phyloP scores from a whole-genome alignment of 2,888 invertebrate species.

The Plusia festucae region DNA sequence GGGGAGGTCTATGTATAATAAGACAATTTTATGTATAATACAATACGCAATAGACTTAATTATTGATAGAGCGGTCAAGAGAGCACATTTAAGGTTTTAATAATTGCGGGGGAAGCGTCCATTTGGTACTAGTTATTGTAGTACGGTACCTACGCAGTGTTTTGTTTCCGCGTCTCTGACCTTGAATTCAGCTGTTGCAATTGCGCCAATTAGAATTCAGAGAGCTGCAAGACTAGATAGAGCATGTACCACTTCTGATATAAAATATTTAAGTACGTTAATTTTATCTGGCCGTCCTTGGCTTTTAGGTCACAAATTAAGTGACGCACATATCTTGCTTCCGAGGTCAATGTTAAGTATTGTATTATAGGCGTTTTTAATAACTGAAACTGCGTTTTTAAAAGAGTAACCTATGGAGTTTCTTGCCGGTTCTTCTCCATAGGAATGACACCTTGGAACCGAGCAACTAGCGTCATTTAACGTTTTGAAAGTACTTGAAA shows the following conservation, averaged over 20 bases:
- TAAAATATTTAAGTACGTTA: not conserved
- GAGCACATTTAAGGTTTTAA: not conserved
- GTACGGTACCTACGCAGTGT: not conserved
- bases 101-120: not conserved
- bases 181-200: constrained; percentile 33
- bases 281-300: constrained; percentile 1
- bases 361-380: too few relatives aligned
- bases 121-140: not conserved
- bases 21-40: not conserved
- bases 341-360: not conserved
- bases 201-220: constrained; percentile 11
- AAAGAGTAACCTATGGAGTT: too few relatives aligned
- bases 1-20: constrained; percentile 22
- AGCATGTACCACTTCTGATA: not conserved
- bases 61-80: not conserved
- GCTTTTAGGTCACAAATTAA: constrained; percentile 1
- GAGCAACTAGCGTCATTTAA: too few relatives aligned
- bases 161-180: constrained; percentile 9
- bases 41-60: constrained; percentile 34
- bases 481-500: too few relatives aligned
- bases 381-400: too few relatives aligned
- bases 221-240: not conserved
- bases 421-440: too few relatives aligned
- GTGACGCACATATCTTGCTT: not conserved
- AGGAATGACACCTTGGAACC: too few relatives aligned